These are phyloP conservation scores for Axis porcinus DNA, from an alignment of 2,113 vertebrate genomes.

Conservation along the genomic window DNA sequence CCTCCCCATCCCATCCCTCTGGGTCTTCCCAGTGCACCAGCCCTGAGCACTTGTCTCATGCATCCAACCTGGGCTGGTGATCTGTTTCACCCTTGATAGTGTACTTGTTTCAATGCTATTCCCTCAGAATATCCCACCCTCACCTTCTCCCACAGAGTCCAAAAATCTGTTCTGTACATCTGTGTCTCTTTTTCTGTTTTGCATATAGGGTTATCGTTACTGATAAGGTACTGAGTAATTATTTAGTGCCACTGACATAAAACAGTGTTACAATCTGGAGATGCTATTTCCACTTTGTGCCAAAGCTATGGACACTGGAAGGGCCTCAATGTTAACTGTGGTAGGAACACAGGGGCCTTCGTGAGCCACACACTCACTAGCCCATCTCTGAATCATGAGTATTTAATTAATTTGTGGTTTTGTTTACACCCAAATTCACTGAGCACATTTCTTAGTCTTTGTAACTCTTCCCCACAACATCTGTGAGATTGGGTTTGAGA, in stretches of 20 bases:
- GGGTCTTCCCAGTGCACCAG: no score
- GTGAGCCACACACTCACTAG: neutral
- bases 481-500: neutral
- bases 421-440: neutral
- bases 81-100: no score
- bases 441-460: neutral
- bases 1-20: no score
- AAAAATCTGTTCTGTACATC: no score
- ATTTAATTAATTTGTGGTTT: neutral
- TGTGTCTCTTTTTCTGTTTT: no score
- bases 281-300: neutral
- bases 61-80: no score
- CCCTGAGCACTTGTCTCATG: no score
- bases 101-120: no score
- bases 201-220: no score
- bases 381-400: neutral
- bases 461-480: neutral
- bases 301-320: neutral
- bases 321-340: neutral
- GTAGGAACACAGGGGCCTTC: neutral
- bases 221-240: neutral
- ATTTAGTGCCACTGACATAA: neutral
- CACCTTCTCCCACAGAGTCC: no score
- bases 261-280: neutral
- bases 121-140: no score